These are phyloP conservation scores for Tridacna crocea DNA, from an alignment of 2,888 invertebrate species.

Conservation along the genomic window DNA sequence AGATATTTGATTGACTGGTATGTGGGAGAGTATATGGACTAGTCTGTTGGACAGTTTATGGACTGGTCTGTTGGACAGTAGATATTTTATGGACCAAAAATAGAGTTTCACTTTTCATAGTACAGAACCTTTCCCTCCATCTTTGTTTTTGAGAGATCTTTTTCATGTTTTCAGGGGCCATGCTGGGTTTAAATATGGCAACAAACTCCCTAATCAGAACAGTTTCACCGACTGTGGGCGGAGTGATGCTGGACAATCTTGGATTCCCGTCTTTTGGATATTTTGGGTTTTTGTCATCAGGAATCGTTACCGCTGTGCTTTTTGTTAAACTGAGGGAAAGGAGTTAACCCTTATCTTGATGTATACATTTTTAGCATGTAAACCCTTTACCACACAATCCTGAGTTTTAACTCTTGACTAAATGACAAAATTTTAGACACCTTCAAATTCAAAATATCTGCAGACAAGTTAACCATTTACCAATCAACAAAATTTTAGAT, in stretches of 20 bases:
- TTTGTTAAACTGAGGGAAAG: slow-evolving; percentile 61
- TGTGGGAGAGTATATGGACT: no score
- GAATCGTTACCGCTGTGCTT: slow-evolving; percentile 68
- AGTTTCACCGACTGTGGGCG: slow-evolving; percentile 81
- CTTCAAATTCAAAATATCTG: no score
- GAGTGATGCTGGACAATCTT: slow-evolving; percentile 73
- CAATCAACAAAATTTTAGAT: no score
- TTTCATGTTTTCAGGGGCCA: slow-evolving; percentile 75
- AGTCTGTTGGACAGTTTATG: no score
- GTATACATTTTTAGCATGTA: neutral
- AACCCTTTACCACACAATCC: neutral
- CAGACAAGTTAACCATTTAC: no score
- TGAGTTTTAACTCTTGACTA: no score
- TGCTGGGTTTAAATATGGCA: slow-evolving; percentile 83
- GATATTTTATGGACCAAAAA: no score
- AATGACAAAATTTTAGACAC: no score
- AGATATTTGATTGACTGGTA: no score
- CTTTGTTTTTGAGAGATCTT: neutral
- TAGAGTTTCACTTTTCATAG: no score
- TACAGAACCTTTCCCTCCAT: neutral
- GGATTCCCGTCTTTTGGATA: slow-evolving; percentile 82
- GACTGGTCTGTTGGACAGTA: no score
- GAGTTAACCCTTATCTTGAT: neutral
- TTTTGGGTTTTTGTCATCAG: slow-evolving; percentile 74
- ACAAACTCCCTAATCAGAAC: slow-evolving; percentile 80